Evolutionary conservation across 35 echinoderm and acorn worm genomes (phyloP).

Genomic region (Eucidaris tribuloides): DNA sequence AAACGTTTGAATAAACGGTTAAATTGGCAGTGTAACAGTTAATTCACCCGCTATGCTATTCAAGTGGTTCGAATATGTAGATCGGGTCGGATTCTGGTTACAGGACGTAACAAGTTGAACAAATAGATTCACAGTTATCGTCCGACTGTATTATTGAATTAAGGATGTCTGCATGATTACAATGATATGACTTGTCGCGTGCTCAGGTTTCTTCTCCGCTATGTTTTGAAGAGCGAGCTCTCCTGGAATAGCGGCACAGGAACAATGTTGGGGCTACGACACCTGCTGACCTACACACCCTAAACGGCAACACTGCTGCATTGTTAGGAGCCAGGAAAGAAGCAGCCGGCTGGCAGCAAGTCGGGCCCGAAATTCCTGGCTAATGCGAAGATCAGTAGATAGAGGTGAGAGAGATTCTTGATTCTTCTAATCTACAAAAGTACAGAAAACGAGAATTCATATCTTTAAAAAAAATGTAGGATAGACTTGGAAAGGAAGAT

Average conservation of each 20-base stretch:
- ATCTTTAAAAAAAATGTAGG: no score
- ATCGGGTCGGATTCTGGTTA: not conserved
- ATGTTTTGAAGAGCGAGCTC: slow-evolving; percentile 41
- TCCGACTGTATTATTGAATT: not conserved
- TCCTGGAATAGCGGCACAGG: slow-evolving; percentile 67
- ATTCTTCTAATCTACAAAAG: no score
- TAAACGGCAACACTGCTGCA: slow-evolving; percentile 55
- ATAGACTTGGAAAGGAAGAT: no score
- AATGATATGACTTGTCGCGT: not conserved
- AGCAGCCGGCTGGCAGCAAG: slow-evolving; percentile 39
- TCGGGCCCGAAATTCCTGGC: slow-evolving; percentile 85
- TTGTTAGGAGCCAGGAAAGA: slow-evolving; percentile 83
- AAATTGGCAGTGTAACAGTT: no score
- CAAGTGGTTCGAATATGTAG: not conserved
- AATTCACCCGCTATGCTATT: not conserved
- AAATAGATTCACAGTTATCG: not conserved
- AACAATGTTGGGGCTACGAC: slow-evolving; percentile 55
- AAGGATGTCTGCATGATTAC: not conserved
- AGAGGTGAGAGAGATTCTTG: no score
- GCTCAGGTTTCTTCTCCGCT: slow-evolving; percentile 66
- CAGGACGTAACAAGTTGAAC: not conserved
- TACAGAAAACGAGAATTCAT: no score
- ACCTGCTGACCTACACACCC: slow-evolving; percentile 80
- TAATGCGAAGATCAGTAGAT: slow-evolving; percentile 40
- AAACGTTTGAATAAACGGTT: no score